Evolutionary conservation across 1,140 invertebrate species (phyloP).

Genomic region (Aphelinus atriplicis): DNA sequence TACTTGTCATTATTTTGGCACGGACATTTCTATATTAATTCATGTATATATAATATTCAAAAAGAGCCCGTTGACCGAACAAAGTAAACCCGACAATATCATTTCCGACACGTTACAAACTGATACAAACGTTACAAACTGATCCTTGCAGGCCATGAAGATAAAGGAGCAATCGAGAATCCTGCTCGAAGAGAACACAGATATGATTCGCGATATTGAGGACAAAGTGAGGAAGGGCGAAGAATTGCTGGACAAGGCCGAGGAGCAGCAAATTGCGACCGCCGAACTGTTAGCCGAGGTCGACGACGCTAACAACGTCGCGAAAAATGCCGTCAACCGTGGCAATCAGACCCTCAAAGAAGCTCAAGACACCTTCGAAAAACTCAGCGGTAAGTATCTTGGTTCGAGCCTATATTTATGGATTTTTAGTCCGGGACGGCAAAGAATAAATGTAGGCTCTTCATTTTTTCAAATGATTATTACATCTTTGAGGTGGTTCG

Average conservation of each 20-base stretch:
- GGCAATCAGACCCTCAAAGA: slow-evolving; percentile 88
- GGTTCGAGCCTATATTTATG: too few species aligned
- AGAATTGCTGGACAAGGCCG: slow-evolving; percentile 66
- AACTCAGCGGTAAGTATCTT: slow-evolving; percentile 75
- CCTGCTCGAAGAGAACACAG: slow-evolving; percentile 71
- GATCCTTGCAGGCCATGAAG: slow-evolving; percentile 63
- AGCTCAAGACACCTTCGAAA: slow-evolving; percentile 86
- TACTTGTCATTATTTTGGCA: too few species aligned
- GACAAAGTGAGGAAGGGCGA: slow-evolving; percentile 67
- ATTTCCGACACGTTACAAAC: too few species aligned
- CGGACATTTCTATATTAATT: too few species aligned
- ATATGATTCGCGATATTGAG: slow-evolving; percentile 71
- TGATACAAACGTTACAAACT: too few species aligned
- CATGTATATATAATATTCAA: too few species aligned
- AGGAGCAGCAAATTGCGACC: slow-evolving; percentile 70
- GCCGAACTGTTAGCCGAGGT: slow-evolving; percentile 76
- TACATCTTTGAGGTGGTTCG: background rate
- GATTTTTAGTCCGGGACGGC: too few species aligned
- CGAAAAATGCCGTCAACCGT: slow-evolving; percentile 81
- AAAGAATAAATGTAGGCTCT: too few species aligned
- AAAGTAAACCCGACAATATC: too few species aligned
- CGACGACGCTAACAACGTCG: slow-evolving; percentile 77
- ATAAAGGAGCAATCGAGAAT: slow-evolving; percentile 76
- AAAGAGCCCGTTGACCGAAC: background rate
- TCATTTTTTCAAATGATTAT: background rate